Percentiles rank a stretch among this genome's conserved stretches.
phyloP scores from a whole-genome alignment of 2,888 invertebrate species.

The Drosophila antonietae region DNA sequence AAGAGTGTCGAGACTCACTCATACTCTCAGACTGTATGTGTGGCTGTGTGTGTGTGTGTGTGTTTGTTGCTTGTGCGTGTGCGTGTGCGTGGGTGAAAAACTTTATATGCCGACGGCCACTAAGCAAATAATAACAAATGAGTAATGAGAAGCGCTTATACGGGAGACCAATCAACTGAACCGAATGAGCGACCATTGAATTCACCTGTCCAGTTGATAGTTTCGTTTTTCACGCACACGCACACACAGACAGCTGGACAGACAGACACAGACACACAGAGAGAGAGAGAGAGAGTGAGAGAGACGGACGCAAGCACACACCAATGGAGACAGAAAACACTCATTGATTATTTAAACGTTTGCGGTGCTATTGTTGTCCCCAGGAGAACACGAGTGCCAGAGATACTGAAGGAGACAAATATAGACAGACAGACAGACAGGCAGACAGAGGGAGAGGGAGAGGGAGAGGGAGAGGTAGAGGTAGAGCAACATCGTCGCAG shows the following conservation, averaged over 20 bases:
- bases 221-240: slow-evolving; percentile 27
- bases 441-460: background rate
- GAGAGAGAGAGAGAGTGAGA: background rate
- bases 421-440: background rate
- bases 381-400: slow-evolving; percentile 1
- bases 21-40: background rate
- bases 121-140: slow-evolving; percentile 63
- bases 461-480: background rate
- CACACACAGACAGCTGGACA: slow-evolving; percentile 1
- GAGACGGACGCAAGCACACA: slow-evolving; percentile 4
- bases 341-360: slow-evolving; percentile 69
- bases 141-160: slow-evolving; percentile 57
- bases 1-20: slow-evolving; percentile 1
- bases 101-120: slow-evolving; percentile 38
- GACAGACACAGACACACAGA: background rate
- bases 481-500: background rate
- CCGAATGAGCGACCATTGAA: slow-evolving; percentile 22
- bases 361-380: slow-evolving; percentile 55
- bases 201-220: slow-evolving; percentile 34
- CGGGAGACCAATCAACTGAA: slow-evolving; percentile 44
- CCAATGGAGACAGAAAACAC: slow-evolving; percentile 30
- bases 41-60: background rate
- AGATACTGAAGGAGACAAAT: background rate
- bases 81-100: slow-evolving; percentile 5
- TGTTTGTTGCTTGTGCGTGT: background rate